Conservation (phyloP, 30 jellyfish, hydroid and myxozoan species). For the Catostylus mosaicus region DNA sequence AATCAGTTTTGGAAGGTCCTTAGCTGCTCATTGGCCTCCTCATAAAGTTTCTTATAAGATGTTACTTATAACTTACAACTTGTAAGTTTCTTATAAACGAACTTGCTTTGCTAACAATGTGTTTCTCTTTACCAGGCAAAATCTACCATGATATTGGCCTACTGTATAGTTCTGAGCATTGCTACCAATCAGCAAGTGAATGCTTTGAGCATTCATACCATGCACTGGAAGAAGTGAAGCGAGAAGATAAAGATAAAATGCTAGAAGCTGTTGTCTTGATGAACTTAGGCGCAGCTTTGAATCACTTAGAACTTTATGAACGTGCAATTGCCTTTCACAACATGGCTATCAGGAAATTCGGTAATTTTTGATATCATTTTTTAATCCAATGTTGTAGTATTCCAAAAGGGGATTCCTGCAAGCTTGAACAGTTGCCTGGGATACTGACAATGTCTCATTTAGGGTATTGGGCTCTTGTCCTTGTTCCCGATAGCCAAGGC, state of each 20-base stretch:
- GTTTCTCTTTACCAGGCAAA: slow-evolving; percentile 60
- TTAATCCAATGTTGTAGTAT: neutral
- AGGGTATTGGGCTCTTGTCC: too few species aligned
- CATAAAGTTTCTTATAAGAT: too few species aligned
- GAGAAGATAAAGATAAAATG: slow-evolving; percentile 51
- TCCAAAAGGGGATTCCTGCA: neutral
- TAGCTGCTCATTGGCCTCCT: too few species aligned
- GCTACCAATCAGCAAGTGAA: slow-evolving; percentile 89
- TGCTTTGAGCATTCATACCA: slow-evolving; percentile 90
- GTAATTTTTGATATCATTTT: slow-evolving; percentile 23
- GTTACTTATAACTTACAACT: too few species aligned
- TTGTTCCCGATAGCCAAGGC: too few species aligned
- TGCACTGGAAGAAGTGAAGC: slow-evolving; percentile 46
- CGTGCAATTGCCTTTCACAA: slow-evolving; percentile 75
- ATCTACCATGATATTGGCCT: slow-evolving; percentile 90
- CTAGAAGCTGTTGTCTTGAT: slow-evolving; percentile 73
- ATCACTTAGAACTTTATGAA: slow-evolving; percentile 54
- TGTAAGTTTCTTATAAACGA: too few species aligned
- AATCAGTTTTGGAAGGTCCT: too few species aligned
- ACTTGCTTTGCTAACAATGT: neutral
- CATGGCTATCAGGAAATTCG: slow-evolving; percentile 72
- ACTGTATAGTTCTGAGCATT: slow-evolving; percentile 82
- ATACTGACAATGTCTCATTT: too few species aligned
- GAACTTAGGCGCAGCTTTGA: slow-evolving; percentile 86
- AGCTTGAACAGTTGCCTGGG: too few species aligned